Percentiles rank a stretch among this genome's conserved stretches.
Evolutionary conservation across 2,113 vertebrate genomes (phyloP).

Genomic region (Prinia subflava): DNA sequence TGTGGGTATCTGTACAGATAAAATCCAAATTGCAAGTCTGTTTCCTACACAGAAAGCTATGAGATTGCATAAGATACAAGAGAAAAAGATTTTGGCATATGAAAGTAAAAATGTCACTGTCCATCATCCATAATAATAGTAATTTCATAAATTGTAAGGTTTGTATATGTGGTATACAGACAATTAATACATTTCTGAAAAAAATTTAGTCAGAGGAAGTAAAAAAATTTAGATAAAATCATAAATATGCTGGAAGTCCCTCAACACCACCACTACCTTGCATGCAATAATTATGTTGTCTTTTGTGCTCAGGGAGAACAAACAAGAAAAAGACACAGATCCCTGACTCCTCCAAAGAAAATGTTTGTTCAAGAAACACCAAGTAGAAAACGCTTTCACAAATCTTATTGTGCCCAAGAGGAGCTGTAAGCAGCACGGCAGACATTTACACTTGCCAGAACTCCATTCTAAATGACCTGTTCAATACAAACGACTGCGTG

Average conservation of each 20-base stretch:
- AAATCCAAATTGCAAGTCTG: neutral
- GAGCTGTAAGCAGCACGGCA: slow-evolving; percentile 3
- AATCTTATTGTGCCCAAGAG: slow-evolving; percentile 61
- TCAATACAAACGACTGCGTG: slow-evolving; percentile 36
- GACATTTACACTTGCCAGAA: slow-evolving; percentile 53
- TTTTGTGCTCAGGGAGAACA: slow-evolving; percentile 32
- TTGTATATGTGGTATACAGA: neutral
- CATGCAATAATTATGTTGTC: neutral
- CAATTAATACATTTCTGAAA: neutral
- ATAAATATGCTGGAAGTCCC: neutral
- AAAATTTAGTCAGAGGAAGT: neutral
- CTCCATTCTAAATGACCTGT: slow-evolving; percentile 36
- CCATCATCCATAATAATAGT: neutral
- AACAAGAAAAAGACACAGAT: slow-evolving; percentile 34
- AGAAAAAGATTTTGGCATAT: neutral
- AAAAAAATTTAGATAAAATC: neutral
- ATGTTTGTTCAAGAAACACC: slow-evolving; percentile 57
- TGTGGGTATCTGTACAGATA: neutral
- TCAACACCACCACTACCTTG: neutral
- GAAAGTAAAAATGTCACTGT: neutral
- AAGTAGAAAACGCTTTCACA: slow-evolving; percentile 55
- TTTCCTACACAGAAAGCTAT: neutral
- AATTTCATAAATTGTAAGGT: neutral
- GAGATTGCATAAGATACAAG: neutral
- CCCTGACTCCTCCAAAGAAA: slow-evolving; percentile 25